Evolutionary conservation across 1,140 invertebrate species (phyloP).

Genomic region (Samia ricini): DNA sequence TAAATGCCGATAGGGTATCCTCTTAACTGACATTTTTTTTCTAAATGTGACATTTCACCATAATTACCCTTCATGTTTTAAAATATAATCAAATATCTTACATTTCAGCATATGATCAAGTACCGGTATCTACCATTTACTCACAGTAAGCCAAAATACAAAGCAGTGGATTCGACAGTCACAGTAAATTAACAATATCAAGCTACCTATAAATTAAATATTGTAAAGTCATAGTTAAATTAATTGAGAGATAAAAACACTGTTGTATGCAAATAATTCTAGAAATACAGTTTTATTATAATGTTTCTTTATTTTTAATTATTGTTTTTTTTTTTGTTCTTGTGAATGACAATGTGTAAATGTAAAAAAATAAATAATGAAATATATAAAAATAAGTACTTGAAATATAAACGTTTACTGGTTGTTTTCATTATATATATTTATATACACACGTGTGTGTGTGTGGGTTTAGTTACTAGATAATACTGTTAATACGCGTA

Average conservation of each 20-base stretch:
- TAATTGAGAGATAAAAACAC: conserved; percentile 46
- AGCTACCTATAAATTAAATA: conserved; percentile 25
- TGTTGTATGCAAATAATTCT: conserved; percentile 68
- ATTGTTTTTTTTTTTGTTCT: conserved; percentile 23
- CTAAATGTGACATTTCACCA: too few relatives aligned
- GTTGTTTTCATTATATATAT: too few relatives aligned
- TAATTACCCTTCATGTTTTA: background rate
- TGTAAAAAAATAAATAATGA: too few relatives aligned
- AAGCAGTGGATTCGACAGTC: conserved; percentile 79
- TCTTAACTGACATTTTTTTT: too few relatives aligned
- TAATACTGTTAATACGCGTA: too few relatives aligned
- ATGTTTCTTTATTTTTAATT: conserved; percentile 60
- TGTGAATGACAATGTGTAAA: background rate
- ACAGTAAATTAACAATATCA: conserved; percentile 60
- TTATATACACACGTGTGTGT: too few relatives aligned
- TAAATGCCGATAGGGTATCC: too few relatives aligned
- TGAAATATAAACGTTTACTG: too few relatives aligned
- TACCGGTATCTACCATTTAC: conserved; percentile 99
- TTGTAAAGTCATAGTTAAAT: conserved; percentile 46
- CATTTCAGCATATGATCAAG: conserved; percentile 98
- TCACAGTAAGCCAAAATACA: conserved; percentile 96
- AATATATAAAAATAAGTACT: too few relatives aligned
- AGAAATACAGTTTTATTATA: conserved; percentile 72
- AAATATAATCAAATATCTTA: conserved; percentile 22
- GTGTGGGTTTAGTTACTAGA: too few relatives aligned